Evolutionary conservation across 23 tunicate genomes (phyloP), one percentile per base, ranked within the genome.

Genomic region (Clavelina lepadiformis): DNA sequence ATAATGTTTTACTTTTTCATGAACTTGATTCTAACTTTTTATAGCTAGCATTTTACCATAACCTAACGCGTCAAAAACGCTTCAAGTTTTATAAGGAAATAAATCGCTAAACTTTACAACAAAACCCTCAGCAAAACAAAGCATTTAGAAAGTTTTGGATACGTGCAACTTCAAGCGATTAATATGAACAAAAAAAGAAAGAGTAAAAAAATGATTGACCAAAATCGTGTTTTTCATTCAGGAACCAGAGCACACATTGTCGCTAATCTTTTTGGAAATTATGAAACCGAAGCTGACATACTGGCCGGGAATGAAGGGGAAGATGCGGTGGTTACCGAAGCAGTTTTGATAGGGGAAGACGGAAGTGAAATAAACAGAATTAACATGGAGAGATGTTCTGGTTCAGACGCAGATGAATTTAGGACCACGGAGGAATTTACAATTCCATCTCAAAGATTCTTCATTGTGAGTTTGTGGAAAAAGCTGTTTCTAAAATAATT

Each of bases 401-500:
- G 59, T 46, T 19, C 21, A 35, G 31, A 26, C 31, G 23, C 27
- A 15, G 59, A 49, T 15, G 79, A 73, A 44, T 73, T 37, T 38
- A 7, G 57, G 11, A 73, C 79, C 11, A 69, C 5, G 4, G 34
- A 26, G 3, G 19, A 3, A 2, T 53, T 77, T 19, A 56, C 8
- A 28, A 44, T 77, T 20, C 83, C 83, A 6, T 25, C 21, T 32
- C 46, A 33, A 22, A 28, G 65, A 19, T 77, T 69, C 21, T 54
- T 69, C 19, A 55, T 77, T 6, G 83, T 77, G 41, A 75, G 82
- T 66, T 65, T 25, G 28, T n/a, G 19, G 11, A 55, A 21, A 8
- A 11, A 13, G 8, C 49, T 41, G 49, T 41, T 15, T 11, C 49
- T 41, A 11, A 41, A 11, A 11, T 15, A 41, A 15, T 11, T 41